Base-by-base conservation (phyloP, 1,140 invertebrate species). In the Drosophila lacertosa region DNA sequence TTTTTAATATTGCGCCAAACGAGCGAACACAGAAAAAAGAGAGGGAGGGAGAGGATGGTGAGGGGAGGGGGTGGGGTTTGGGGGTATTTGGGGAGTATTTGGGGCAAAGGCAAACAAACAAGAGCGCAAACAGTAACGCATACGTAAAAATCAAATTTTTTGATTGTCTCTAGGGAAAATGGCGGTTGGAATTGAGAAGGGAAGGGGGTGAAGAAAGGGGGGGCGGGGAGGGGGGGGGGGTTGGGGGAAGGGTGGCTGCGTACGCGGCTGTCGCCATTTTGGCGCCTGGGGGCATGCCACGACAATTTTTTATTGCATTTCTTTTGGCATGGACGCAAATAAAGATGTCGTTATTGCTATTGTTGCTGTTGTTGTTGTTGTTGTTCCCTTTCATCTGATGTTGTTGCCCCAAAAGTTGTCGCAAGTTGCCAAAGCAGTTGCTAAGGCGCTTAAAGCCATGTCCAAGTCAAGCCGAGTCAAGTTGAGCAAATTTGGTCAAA, bases 1-100 rank as follows among this genome's bases (percentile, higher is more conserved):
- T 86, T 86, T 86, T 86, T 86, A 86, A 86, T 86, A 86, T 86
- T 81, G 73, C 77, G 65, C 73, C 81, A 81, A 80, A 68, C 76
- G 67, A n/a, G 37, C 29, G 42, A 15, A 50, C 37, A 74, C 44
- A 77, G 32, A 22, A 6, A 33, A 55, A 50, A 39, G 4, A 24
- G 45, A 11, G 18, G 35, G 15, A 26, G 11, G 2, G 6, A 9
- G 29, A n/a, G n/a, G n/a, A n/a, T n/a, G n/a, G n/a, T n/a, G n/a
- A n/a, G n/a, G n/a, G n/a, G n/a, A n/a, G n/a, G n/a, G n/a, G n/a
- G n/a, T n/a, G n/a, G n/a, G n/a, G n/a, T n/a, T n/a, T n/a, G n/a
- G 26, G 6, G 26, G 26, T 29, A 7, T 5, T 6, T 29, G 26
- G 26, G 9, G 26, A 32, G 13, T 33, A 4, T 35, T 11, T 15